Conservation (phyloP, 2,113 vertebrate species). For the Hydrolagus affinis region DNA sequence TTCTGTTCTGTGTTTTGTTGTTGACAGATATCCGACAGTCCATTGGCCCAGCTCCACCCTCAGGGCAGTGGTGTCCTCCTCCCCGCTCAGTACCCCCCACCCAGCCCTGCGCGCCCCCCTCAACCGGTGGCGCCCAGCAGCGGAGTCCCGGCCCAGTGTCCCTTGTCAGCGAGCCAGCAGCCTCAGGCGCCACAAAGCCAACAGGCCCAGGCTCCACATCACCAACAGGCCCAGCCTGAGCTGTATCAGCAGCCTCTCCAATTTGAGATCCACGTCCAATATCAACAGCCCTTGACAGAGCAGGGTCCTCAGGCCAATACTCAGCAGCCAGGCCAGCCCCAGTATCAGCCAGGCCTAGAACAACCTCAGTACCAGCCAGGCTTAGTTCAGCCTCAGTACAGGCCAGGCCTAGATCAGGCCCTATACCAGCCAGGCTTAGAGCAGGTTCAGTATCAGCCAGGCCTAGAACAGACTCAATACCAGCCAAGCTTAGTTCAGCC, state of each 20-base stretch:
- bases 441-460: background rate
- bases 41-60: background rate
- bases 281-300: slow-evolving; percentile 23
- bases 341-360: slow-evolving; percentile 33
- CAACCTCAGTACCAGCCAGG: slow-evolving; percentile 33
- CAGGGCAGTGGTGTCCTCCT: background rate
- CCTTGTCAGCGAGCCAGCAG: background rate
- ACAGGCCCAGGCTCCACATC: background rate
- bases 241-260: background rate
- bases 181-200: background rate
- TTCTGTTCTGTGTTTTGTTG: background rate
- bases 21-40: background rate
- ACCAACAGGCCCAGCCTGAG: background rate
- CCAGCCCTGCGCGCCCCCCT: background rate
- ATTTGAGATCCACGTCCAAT: slow-evolving; percentile 29
- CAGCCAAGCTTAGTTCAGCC: slow-evolving; percentile 42
- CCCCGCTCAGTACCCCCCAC: background rate
- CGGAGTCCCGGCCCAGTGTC: background rate
- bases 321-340: background rate
- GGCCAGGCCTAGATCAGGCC: background rate
- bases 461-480: slow-evolving; percentile 43
- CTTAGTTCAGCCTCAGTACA: slow-evolving; percentile 38
- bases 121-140: background rate
- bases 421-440: slow-evolving; percentile 23
- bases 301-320: background rate